Conservation (phyloP, 2,113 vertebrate species). For the Promerops cafer region DNA sequence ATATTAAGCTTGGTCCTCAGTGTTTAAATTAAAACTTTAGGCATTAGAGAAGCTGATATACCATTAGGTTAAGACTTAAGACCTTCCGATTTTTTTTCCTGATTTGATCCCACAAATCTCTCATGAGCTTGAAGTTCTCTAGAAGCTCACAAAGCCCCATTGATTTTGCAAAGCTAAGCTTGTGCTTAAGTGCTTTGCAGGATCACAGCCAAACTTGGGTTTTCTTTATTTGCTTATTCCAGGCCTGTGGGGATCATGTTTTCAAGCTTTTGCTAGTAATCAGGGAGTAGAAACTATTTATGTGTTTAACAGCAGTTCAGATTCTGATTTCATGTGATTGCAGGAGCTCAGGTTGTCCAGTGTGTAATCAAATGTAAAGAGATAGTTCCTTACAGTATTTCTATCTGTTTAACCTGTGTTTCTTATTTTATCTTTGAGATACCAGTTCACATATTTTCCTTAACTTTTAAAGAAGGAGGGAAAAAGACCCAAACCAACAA, state of each 20-base stretch:
- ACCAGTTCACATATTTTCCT: neutral
- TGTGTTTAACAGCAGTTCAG: neutral
- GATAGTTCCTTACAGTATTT: neutral
- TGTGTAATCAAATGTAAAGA: neutral
- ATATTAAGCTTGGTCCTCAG: neutral
- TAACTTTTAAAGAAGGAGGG: neutral
- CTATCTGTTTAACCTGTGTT: neutral
- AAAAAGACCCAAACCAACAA: accelerated
- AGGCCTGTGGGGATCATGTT: neutral
- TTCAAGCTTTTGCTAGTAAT: neutral
- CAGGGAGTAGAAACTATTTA: neutral
- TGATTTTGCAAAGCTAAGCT: conserved; percentile 11
- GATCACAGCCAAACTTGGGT: conserved; percentile 5
- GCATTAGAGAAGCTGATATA: neutral
- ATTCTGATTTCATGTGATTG: neutral
- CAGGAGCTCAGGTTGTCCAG: neutral
- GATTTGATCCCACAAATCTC: conserved; percentile 30
- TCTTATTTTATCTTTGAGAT: neutral
- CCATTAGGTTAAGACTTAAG: conserved; percentile 4
- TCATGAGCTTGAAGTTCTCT: neutral
- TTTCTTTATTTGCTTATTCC: conserved; percentile 7
- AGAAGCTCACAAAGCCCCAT: neutral
- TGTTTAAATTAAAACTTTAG: neutral
- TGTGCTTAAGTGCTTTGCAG: conserved; percentile 27
- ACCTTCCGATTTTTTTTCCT: neutral